phyloP scores from a whole-genome alignment of 2,888 invertebrate genomes.

The Deilephila porcellus region DNA sequence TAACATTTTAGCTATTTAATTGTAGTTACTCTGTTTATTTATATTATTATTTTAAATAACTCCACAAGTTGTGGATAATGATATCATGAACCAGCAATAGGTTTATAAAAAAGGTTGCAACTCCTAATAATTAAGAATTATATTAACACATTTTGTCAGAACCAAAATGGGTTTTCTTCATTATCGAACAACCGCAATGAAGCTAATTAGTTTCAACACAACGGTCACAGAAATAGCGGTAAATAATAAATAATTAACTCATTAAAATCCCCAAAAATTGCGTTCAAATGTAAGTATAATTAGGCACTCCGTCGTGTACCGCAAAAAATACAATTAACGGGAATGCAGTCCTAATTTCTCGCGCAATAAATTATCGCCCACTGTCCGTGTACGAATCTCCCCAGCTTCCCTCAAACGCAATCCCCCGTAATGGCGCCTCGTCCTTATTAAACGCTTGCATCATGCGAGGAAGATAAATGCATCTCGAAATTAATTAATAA shows the following conservation, averaged over 20 bases:
- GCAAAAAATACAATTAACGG: constrained; percentile 28
- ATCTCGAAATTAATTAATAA: constrained; percentile 80
- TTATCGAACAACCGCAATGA: not conserved
- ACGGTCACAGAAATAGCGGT: not conserved
- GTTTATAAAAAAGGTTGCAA: no score
- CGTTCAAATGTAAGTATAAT: constrained; percentile 21
- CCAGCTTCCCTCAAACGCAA: constrained; percentile 64
- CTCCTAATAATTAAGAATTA: no score
- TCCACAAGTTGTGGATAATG: no score
- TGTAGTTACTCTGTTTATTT: no score
- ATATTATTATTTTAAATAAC: no score
- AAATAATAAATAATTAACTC: constrained; percentile 34
- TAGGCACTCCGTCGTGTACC: not conserved
- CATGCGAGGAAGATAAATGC: constrained; percentile 78
- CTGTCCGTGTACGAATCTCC: constrained; percentile 53
- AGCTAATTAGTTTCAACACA: not conserved
- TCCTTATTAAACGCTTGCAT: constrained; percentile 75
- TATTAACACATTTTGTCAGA: not conserved
- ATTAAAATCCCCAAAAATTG: constrained; percentile 29
- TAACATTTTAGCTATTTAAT: no score
- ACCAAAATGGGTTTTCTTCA: not conserved
- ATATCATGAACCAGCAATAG: no score
- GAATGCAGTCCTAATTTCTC: constrained; percentile 33
- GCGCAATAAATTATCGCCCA: constrained; percentile 52
- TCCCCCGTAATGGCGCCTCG: constrained; percentile 62